Base-by-base conservation (phyloP, 2,113 vertebrate species). In the Pogonocichla stellata region DNA sequence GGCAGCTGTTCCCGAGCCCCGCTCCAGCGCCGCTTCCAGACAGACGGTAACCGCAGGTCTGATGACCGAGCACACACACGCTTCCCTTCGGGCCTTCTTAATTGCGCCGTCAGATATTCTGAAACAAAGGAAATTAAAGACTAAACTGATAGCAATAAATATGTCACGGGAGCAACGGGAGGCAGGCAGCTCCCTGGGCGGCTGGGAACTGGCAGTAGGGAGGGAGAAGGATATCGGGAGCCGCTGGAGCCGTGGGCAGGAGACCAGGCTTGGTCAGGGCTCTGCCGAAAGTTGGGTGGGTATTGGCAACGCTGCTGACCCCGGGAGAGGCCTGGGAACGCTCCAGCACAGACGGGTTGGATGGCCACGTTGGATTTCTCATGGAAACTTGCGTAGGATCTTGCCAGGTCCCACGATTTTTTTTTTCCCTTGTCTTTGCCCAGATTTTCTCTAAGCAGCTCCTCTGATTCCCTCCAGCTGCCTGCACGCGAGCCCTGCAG, bases 401-500 rank as follows among this genome's bases (percentile, higher is more conserved):
- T 67, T 96, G 96, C 96, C 96, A 96, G 96, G 43, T 96, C 92
- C 87, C 95, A 90, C 87, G 91, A 58, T 26, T 87, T 48, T 53
- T 12, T 65, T 87, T 45, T 80, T 7, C 92, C 93, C 87, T 89
- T 72, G 70, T 36, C 53, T 81, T 87, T 96, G 95, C 93, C 93
- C 96, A 95, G 96, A 94, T 94, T 96, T 86, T 84, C 95, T 91
- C 47, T 18, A 29, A 90, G 29, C 22, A 3, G 66, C 33, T 87
- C 65, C 61, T 69, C 93, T 93, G 92, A 95, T 95, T 79, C 38
- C 78, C 87, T 96, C 92, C 95, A 96, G 95, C 96, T 95, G 96
- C 95, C 92, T 91, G 95, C 90, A 91, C 12, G 22, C 43, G 34
- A 95, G 91, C 1, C 1, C 64, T n/a, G 10, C 51, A 36, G 85